Percentiles rank a stretch among this genome's conserved stretches.
phyloP scores from a whole-genome alignment of 2,113 vertebrate species.

The Cettia cetti region DNA sequence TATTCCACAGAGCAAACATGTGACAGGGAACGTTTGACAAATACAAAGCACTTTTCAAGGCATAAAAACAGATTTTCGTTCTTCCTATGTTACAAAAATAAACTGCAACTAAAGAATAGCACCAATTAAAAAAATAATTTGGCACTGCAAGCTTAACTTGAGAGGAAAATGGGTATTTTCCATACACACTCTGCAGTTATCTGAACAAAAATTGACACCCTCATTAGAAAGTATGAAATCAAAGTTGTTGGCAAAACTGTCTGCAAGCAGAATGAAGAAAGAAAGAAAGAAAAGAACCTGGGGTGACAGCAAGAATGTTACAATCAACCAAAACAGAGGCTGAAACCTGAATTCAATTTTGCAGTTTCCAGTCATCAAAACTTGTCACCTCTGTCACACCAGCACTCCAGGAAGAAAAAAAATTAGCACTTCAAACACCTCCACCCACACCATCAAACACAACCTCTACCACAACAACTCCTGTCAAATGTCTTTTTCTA shows the following conservation, averaged over 20 bases:
- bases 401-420: not conserved
- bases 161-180: not conserved
- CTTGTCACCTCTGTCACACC: constrained; percentile 12
- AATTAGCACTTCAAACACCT: constrained; percentile 44
- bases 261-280: not conserved
- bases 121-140: not conserved
- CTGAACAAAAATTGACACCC: not conserved
- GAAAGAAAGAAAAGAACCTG: not conserved
- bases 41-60: not conserved
- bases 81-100: not conserved
- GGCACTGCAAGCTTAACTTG: not conserved
- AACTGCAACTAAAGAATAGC: not conserved
- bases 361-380: constrained; percentile 31
- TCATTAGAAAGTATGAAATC: not conserved
- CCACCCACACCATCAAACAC: constrained; percentile 16
- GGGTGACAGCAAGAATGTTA: constrained; percentile 7
- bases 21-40: not conserved
- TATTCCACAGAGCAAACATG: not conserved
- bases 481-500: not conserved
- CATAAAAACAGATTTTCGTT: not conserved
- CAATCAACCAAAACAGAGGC: constrained; percentile 4
- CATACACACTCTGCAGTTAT: not conserved
- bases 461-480: not conserved
- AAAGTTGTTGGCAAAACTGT: constrained; percentile 5
- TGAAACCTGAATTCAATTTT: not conserved